phyloP scores from a whole-genome alignment of 2,888 invertebrate genomes.

The Aplocera efformata region DNA sequence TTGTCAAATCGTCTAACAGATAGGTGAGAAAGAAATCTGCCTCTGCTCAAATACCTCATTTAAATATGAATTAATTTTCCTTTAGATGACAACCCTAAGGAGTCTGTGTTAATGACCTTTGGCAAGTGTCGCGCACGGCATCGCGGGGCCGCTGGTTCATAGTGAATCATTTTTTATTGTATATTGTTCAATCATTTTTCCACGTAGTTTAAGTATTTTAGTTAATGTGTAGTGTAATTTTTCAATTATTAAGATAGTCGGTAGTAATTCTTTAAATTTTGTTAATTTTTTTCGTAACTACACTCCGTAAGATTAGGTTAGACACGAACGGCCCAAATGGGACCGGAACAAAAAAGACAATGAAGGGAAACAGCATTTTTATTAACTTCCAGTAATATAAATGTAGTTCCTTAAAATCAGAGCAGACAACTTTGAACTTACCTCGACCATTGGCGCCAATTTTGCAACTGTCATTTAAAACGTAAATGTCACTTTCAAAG shows the following conservation, averaged over 20 bases:
- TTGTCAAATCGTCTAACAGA: constrained; percentile 32
- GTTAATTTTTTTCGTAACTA: constrained; percentile 74
- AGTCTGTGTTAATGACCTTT: constrained; percentile 29
- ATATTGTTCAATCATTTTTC: constrained; percentile 79
- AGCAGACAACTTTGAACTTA: constrained; percentile 1
- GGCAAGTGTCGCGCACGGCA: constrained; percentile 34
- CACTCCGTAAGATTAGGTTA: constrained; percentile 68
- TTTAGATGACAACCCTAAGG: constrained; percentile 30
- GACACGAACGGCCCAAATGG: constrained; percentile 60
- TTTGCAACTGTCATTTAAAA: neutral
- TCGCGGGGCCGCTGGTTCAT: constrained; percentile 64
- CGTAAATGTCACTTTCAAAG: neutral
- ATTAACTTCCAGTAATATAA: constrained; percentile 24
- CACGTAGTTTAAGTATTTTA: constrained; percentile 76
- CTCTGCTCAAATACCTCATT: constrained; percentile 57
- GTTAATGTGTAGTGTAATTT: constrained; percentile 75
- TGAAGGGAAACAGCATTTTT: constrained; percentile 72
- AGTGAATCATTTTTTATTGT: constrained; percentile 79
- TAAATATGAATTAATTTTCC: constrained; percentile 41
- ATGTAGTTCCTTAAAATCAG: constrained; percentile 24
- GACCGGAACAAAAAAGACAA: constrained; percentile 75
- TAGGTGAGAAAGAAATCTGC: constrained; percentile 36
- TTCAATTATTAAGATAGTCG: constrained; percentile 72
- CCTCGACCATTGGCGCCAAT: neutral
- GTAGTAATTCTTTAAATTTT: constrained; percentile 77